Evolutionary conservation across 1,140 invertebrate genomes (phyloP), one percentile per base, ranked within the genome.

Genomic region (Drosophila murphyi): DNA sequence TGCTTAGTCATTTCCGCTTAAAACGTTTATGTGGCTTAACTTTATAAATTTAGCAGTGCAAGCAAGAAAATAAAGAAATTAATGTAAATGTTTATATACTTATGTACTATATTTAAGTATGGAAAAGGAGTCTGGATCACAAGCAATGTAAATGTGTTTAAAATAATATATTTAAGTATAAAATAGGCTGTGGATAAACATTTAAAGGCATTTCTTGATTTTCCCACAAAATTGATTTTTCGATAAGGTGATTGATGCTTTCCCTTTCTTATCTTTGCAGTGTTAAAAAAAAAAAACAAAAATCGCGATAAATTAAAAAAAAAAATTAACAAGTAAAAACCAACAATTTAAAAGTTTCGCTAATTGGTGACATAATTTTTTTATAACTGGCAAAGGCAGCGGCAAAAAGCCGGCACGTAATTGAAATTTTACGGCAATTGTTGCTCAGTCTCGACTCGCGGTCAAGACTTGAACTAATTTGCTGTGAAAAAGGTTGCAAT

Each of bases 291-390:
- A 69, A 76, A 54, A 56, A 43, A 12, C n/a, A 35, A 54, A 64
- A 28, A 1, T 29, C 6, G 20, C 20, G 20, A 39, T 37, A 39
- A 20, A 3, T n/a, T n/a, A 37, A 8, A 8, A 56, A 8, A 56
- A 57, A 39, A 57, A 20, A 20, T 20, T 62, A 64, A 67, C 52
- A 70, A 50, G 8, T 41, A 50, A 39, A 47, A 43, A 43, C 3
- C 41, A 61, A 29, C 32, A 69, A 55, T 50, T 34, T 50, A 61
- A 12, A 20, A 63, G 55, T 37, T 6, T 35, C 29, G 77, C 76
- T 80, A 88, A 87, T 80, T 88, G 83, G 65, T 77, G 85, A 87
- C 80, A 88, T 62, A 83, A 80, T 83, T 77, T 70, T 20, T 78
- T 52, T 50, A 61, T 74, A 88, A 78, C 70, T 86, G 70, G 45